phyloP scores from a whole-genome alignment of 2,113 vertebrate genomes.

The Ginglymostoma cirratum region DNA sequence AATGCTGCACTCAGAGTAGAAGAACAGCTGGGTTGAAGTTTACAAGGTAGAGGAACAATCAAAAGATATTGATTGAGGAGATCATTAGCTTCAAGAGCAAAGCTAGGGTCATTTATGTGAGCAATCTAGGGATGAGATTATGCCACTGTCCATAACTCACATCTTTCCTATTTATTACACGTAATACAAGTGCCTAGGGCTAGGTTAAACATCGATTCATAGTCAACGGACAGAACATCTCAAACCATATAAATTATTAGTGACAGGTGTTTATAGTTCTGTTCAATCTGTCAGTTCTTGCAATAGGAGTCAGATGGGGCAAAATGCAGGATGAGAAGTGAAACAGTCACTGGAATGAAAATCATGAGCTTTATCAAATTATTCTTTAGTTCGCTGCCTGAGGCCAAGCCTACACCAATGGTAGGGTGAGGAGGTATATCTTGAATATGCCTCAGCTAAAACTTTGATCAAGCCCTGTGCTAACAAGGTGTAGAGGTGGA shows the following conservation, averaged over 20 bases:
- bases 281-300: neutral
- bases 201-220: neutral
- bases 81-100: neutral
- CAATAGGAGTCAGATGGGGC: neutral
- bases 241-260: neutral
- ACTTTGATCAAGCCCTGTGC: no score
- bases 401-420: no score
- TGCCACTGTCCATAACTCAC: conserved; percentile 25
- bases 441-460: no score
- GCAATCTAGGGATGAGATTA: neutral
- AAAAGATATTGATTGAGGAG: conserved; percentile 10
- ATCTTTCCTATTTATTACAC: neutral
- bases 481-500: no score
- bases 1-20: neutral
- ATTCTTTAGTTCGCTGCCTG: neutral
- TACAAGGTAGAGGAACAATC: neutral
- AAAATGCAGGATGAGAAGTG: neutral
- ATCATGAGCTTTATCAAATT: neutral
- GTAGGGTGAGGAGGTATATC: no score
- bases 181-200: neutral
- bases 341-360: neutral
- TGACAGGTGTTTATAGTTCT: no score
- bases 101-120: neutral
- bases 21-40: neutral
- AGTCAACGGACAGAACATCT: neutral